Conservation (phyloP, 2,113 vertebrate genomes). For the Sinocyclocheilus anshuiensis region DNA sequence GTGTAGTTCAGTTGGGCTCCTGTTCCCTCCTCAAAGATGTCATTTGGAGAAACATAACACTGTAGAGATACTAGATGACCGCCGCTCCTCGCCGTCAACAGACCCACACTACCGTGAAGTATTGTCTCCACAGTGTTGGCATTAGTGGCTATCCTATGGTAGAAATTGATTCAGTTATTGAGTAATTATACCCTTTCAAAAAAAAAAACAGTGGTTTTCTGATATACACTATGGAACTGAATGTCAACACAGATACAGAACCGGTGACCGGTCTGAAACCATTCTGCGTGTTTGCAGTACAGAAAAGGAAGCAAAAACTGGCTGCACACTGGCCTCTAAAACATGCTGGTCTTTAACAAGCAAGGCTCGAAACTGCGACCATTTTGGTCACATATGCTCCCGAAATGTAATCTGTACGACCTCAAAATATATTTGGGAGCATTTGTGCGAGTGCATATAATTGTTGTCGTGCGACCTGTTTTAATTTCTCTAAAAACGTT, state of each 20-base stretch:
- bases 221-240: not conserved
- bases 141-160: conserved; percentile 89
- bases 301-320: not conserved
- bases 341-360: not conserved
- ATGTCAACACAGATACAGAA: not conserved
- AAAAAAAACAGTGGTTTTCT: not conserved
- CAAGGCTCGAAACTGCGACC: no score
- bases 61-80: conserved; percentile 95
- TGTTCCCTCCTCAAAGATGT: conserved; percentile 89
- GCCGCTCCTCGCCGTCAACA: conserved; percentile 90
- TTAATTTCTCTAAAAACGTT: no score
- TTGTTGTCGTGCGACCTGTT: no score
- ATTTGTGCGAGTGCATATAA: no score
- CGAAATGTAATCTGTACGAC: no score
- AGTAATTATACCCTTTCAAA: not conserved
- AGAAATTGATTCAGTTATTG: conserved; percentile 19
- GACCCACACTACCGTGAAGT: conserved; percentile 91
- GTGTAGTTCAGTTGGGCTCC: conserved; percentile 82
- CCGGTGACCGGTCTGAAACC: not conserved
- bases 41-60: conserved; percentile 95
- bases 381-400: no score
- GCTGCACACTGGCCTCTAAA: not conserved
- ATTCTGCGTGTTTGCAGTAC: not conserved
- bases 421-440: no score
- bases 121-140: conserved; percentile 92